These are phyloP conservation scores for Trileptium ribeirensis DNA, from an alignment of 2,888 invertebrate genomes.

Conservation along the genomic window DNA sequence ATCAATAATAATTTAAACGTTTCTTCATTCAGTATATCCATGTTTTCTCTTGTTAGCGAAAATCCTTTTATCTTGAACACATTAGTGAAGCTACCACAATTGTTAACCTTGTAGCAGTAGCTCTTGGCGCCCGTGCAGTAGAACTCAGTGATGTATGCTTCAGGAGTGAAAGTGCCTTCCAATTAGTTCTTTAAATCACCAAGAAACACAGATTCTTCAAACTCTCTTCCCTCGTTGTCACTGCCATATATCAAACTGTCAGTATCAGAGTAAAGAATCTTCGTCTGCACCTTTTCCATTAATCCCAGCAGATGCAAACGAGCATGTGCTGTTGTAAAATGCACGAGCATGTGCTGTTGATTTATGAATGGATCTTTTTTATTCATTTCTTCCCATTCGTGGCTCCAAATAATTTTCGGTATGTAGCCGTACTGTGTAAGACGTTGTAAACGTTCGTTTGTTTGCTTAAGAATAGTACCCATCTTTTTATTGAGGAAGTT, in stretches of 20 bases:
- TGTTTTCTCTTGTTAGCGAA: neutral
- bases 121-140: neutral
- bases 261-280: neutral
- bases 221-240: too few species aligned
- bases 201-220: neutral
- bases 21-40: neutral
- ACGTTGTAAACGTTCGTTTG: neutral
- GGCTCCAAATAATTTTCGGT: constrained; percentile 38
- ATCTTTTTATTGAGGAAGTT: neutral
- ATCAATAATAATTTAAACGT: neutral
- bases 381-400: constrained; percentile 33
- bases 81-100: neutral
- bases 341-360: neutral
- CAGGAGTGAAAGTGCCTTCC: neutral
- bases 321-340: constrained; percentile 2
- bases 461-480: neutral
- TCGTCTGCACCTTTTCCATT: too few species aligned
- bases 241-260: neutral
- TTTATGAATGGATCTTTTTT: constrained; percentile 15
- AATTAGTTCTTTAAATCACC: neutral
- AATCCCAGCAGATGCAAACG: neutral
- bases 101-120: neutral
- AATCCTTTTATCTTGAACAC: neutral
- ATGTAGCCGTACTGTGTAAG: constrained; percentile 27
- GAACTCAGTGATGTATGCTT: neutral